Percentiles rank a stretch among this genome's conserved stretches.
Evolutionary conservation across 1,140 invertebrate species (phyloP).

Genomic region (Bombus waltoni): DNA sequence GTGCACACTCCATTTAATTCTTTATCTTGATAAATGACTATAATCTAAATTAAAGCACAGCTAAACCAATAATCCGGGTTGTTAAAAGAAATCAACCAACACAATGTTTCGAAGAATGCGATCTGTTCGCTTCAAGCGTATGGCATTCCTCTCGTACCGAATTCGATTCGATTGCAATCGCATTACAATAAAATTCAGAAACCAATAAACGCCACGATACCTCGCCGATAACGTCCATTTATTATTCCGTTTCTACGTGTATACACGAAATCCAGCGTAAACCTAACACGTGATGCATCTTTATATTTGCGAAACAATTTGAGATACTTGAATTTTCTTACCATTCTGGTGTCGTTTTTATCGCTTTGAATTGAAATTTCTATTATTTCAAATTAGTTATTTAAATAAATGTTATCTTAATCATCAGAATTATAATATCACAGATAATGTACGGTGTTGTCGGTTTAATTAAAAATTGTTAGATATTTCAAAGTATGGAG

Average conservation of each 20-base stretch:
- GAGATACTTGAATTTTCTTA: background rate
- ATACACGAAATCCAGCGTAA: background rate
- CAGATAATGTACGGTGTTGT: no score
- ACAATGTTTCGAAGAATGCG: background rate
- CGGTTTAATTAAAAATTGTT: no score
- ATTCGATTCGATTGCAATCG: background rate
- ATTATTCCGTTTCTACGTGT: background rate
- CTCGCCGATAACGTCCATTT: background rate
- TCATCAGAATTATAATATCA: background rate
- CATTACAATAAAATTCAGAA: background rate
- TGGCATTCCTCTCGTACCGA: background rate
- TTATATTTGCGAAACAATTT: background rate
- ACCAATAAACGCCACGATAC: constrained; percentile 13
- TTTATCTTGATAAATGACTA: background rate
- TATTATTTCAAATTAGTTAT: background rate
- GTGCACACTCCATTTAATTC: no score
- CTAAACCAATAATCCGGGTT: background rate
- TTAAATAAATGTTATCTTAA: background rate
- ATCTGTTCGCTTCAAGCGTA: background rate
- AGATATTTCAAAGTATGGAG: no score
- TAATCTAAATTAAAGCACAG: background rate
- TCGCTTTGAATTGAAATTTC: background rate
- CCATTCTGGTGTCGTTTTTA: background rate
- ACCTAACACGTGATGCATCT: background rate
- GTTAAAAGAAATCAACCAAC: background rate